A percentile compares a stretch with the other conserved stretches of the same genome.
Evolutionary conservation across 2,888 invertebrate species (phyloP).

Genomic region (Drosophila leonis): DNA sequence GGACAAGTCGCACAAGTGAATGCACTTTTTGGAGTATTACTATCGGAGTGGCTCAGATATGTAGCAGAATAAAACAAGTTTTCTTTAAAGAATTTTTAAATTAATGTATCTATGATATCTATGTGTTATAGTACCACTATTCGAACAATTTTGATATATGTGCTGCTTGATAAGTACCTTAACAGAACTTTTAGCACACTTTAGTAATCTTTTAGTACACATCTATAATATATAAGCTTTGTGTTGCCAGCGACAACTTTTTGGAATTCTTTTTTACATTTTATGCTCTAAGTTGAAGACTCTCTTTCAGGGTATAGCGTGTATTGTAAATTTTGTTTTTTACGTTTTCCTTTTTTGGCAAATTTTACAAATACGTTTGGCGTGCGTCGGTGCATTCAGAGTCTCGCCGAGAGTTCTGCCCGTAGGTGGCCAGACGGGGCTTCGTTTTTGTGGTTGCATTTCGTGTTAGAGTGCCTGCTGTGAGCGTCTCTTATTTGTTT

Average conservation of each 20-base stretch:
- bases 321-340: constrained; percentile 47
- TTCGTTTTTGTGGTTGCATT: constrained; percentile 54
- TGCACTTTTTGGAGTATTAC: neutral
- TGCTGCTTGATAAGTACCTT: too few species aligned
- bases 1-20: neutral
- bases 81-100: too few species aligned
- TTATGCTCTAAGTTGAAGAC: neutral
- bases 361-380: constrained; percentile 76
- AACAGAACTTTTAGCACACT: neutral
- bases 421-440: constrained; percentile 26
- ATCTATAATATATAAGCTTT: neutral
- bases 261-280: neutral
- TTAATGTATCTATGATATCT: neutral
- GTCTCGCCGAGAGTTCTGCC: constrained; percentile 21
- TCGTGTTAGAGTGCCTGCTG: constrained; percentile 45
- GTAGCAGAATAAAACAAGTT: too few species aligned
- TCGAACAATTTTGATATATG: too few species aligned
- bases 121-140: neutral
- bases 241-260: neutral
- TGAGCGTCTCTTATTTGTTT: constrained; percentile 28
- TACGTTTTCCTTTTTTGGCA: constrained; percentile 32
- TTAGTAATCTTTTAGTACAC: neutral
- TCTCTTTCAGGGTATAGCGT: neutral
- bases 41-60: too few species aligned
- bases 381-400: constrained; percentile 31